Percentiles rank a stretch among this genome's conserved stretches.
These are phyloP conservation scores for Danaus chrysippus DNA, from an alignment of 2,888 invertebrate genomes.

Conservation along the genomic window DNA sequence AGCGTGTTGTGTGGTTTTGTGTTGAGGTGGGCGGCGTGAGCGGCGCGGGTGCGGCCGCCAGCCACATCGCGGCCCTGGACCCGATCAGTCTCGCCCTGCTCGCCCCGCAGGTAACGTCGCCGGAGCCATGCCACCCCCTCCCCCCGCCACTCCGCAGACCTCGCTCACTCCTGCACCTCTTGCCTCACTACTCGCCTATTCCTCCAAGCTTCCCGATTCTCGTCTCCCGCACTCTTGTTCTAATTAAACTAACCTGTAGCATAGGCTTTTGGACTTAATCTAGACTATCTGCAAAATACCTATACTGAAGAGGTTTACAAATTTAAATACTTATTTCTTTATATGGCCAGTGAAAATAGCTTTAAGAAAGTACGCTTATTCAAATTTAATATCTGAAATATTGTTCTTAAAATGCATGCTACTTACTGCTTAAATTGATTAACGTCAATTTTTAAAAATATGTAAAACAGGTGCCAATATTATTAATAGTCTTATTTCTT, in stretches of 20 bases:
- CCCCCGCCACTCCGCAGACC: slow-evolving; percentile 32
- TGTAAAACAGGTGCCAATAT: slow-evolving; percentile 11
- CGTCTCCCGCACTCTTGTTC: slow-evolving; percentile 11
- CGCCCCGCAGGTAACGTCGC: slow-evolving; percentile 72
- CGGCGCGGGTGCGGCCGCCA: slow-evolving; percentile 76
- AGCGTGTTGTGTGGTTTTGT: slow-evolving; percentile 79
- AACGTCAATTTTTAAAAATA: slow-evolving; percentile 13
- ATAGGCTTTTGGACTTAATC: background rate
- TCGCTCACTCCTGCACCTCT: slow-evolving; percentile 32
- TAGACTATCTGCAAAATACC: slow-evolving; percentile 6
- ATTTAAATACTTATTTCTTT: slow-evolving; percentile 36
- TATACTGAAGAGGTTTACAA: background rate
- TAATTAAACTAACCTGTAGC: slow-evolving; percentile 3
- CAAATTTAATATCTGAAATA: slow-evolving; percentile 41
- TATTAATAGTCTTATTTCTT: background rate
- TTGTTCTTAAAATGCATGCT: slow-evolving; percentile 62
- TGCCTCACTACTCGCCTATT: slow-evolving; percentile 22
- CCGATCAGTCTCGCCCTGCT: slow-evolving; percentile 78
- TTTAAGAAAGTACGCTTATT: slow-evolving; percentile 64
- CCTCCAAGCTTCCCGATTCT: slow-evolving; percentile 10
- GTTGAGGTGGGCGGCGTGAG: slow-evolving; percentile 81
- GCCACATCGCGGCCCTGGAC: slow-evolving; percentile 79
- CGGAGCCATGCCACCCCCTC: slow-evolving; percentile 49
- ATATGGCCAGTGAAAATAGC: slow-evolving; percentile 66
- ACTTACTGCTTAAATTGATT: slow-evolving; percentile 59